A percentile compares a stretch with the other conserved stretches of the same genome.
These are phyloP conservation scores for Triplophysa dalaica DNA, from an alignment of 2,113 vertebrate species.

Conservation along the genomic window DNA sequence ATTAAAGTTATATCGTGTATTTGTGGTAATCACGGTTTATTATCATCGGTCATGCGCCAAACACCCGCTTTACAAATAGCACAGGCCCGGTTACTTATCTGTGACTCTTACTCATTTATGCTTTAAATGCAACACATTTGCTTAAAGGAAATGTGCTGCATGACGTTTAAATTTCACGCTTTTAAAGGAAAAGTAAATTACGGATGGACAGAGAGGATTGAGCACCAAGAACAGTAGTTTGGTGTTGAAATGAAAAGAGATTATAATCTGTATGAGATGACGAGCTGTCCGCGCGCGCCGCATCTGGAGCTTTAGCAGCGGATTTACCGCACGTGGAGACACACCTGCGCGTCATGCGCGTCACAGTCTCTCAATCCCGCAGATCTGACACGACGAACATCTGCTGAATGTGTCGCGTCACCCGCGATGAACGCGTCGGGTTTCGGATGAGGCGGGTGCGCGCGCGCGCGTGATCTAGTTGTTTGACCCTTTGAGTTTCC, in stretches of 20 bases:
- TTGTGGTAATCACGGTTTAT: no score
- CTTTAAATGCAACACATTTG: no score
- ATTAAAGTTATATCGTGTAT: no score
- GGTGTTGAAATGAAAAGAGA: slow-evolving; percentile 25
- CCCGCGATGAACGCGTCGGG: no score
- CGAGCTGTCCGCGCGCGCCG: not conserved
- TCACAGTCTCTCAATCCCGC: not conserved
- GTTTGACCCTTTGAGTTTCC: not conserved
- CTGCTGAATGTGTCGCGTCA: not conserved
- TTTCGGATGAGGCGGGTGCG: no score
- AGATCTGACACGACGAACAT: slow-evolving; percentile 1
- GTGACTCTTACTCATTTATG: no score
- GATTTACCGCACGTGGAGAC: slow-evolving; percentile 15
- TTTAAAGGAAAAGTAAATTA: no score
- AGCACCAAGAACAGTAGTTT: not conserved
- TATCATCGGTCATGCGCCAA: no score
- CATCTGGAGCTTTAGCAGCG: slow-evolving; percentile 11
- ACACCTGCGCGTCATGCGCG: slow-evolving; percentile 3
- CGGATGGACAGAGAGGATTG: not conserved
- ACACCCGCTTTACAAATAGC: no score
- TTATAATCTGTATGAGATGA: slow-evolving; percentile 4
- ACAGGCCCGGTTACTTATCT: no score
- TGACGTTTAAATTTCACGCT: no score
- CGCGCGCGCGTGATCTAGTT: not conserved
- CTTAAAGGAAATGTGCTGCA: no score